These are phyloP conservation scores for Amiota minor DNA, from an alignment of 2,888 invertebrate genomes.

Conservation along the genomic window DNA sequence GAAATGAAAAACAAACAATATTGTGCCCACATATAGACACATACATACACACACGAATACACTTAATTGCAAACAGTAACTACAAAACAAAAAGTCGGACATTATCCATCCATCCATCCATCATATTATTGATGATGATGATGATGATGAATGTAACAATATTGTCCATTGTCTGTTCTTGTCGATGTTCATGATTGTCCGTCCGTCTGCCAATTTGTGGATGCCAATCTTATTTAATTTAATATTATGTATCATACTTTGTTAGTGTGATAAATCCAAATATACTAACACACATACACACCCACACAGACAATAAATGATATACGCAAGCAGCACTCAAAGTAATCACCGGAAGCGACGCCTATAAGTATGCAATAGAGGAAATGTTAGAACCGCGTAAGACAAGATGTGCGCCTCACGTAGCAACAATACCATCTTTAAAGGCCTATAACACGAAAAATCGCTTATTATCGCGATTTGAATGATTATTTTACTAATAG, in stretches of 20 bases:
- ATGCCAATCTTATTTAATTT: neutral
- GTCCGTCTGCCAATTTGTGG: neutral
- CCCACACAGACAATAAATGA: neutral
- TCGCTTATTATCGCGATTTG: no score
- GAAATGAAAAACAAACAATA: neutral
- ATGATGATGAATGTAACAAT: conserved; percentile 1
- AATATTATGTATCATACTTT: neutral
- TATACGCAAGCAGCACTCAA: no score
- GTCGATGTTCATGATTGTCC: neutral
- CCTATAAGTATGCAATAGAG: conserved; percentile 32
- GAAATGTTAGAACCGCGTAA: conserved; percentile 36
- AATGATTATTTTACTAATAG: no score
- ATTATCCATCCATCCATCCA: neutral
- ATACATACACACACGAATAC: conserved; percentile 38
- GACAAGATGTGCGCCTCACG: no score
- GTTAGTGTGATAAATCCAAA: neutral
- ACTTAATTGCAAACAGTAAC: conserved; percentile 33
- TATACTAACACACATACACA: neutral
- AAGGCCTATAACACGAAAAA: conserved; percentile 29
- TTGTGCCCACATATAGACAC: conserved; percentile 12
- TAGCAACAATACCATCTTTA: no score
- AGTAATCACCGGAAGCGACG: neutral
- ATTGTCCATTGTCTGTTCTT: neutral
- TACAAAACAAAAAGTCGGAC: conserved; percentile 31
- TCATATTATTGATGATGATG: neutral